A percentile compares a stretch with the other conserved stretches of the same genome.
phyloP scores from a whole-genome alignment of 2,797 vertebrate species.

The Phylloscopus collybita region DNA sequence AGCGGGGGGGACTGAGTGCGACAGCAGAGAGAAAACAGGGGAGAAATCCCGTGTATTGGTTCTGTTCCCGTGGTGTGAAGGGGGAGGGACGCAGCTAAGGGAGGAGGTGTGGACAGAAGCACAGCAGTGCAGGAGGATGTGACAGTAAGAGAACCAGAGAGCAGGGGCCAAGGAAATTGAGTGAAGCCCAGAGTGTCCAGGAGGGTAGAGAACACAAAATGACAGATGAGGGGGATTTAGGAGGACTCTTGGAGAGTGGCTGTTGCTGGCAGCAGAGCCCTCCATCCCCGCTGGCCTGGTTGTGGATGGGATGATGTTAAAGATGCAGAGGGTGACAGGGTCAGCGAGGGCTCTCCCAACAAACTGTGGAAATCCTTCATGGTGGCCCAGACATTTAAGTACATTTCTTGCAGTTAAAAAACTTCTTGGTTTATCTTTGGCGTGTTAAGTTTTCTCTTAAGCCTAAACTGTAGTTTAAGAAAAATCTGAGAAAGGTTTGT shows the following conservation, averaged over 20 bases:
- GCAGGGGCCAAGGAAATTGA: too few species aligned
- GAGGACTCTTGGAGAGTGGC: neutral
- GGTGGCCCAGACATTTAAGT: neutral
- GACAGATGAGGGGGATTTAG: rapidly evolving
- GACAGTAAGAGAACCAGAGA: too few species aligned
- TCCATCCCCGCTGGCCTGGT: rapidly evolving
- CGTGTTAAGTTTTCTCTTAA: neutral
- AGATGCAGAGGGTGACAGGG: rapidly evolving
- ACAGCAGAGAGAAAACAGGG: rapidly evolving
- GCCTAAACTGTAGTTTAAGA: neutral
- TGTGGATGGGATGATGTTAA: too few species aligned
- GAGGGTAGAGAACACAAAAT: neutral
- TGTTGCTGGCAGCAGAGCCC: neutral
- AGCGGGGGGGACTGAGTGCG: neutral
- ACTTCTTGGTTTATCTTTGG: rapidly evolving
- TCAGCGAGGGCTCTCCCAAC: neutral
- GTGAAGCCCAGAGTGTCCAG: neutral
- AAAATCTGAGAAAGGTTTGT: neutral
- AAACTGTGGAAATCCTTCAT: neutral
- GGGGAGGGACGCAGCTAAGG: neutral
- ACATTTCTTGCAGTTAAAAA: neutral
- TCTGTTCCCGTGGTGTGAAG: neutral
- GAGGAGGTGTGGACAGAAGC: neutral
- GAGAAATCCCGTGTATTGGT: rapidly evolving
- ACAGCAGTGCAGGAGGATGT: neutral